Evolutionary conservation across 92 coral and sea anemone genomes (phyloP), one percentile per base, ranked within the genome.

Genomic region (Chrysogorgia sp.): DNA sequence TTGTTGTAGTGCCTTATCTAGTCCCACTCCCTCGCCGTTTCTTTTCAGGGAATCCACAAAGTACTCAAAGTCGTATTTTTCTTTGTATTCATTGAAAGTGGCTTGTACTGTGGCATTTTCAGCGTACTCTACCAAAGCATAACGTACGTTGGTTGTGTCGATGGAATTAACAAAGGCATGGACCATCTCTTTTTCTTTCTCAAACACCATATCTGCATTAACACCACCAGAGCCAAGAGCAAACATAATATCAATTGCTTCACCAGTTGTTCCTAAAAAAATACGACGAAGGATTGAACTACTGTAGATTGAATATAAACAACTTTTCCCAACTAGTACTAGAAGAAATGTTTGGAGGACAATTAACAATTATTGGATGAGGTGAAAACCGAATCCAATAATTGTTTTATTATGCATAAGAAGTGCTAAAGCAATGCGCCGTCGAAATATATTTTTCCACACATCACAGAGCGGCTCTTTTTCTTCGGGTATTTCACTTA

Each of bases 141-240:
- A 72, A 20, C 65, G 79, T 2, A 72, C 79, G 65, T 72, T 72
- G 5, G 79, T 65, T 0, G 79, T 72, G 29, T 72, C 79, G 13
- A 72, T 28, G 1, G 79, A 72, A 65, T 72, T 72, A 3, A 72
- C 79, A 56, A 72, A 72, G 40, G 79, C 79, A 17, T 52, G 55
- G 43, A 72, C 28, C 79, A 72, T 72, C 8, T 72, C 79, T 56
- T 72, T 72, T 35, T 72, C 65, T 35, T 72, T 72, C 58, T 72
- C 79, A 72, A 72, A 72, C 47, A 72, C 79, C 79, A 72, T 72
- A 23, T 72, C 79, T 22, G 79, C 79, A n/a, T 72, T 65, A 1
- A 6, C 19, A 33, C 79, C 79, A 15, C 63, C 79, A 4, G 79
- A 72, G 20, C 79, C 79, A 14, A 72, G 32, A 19, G 79, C 79